These are phyloP conservation scores for Hydrolagus colliei DNA, from an alignment of 2,797 vertebrate genomes.

Conservation along the genomic window DNA sequence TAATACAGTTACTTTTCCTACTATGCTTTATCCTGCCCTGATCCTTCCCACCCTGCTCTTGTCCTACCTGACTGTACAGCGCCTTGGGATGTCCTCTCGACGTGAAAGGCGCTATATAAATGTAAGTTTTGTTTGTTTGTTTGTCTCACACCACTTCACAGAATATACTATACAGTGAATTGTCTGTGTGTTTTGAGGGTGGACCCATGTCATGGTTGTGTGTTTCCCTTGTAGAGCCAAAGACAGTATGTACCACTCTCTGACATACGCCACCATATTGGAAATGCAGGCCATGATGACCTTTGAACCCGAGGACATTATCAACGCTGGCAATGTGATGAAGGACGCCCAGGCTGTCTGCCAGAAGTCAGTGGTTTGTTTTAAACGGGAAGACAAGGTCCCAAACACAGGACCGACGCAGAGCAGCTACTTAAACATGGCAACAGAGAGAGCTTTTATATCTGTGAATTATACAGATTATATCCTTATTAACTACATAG, in stretches of 20 bases:
- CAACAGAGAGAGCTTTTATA: neutral
- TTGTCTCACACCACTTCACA: too few species aligned
- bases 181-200: too few species aligned
- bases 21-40: too few species aligned
- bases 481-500: neutral
- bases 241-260: conserved; percentile 94
- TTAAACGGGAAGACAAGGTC: neutral
- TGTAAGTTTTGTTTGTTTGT: too few species aligned
- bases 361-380: conserved; percentile 63
- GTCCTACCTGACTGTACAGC: too few species aligned
- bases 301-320: conserved; percentile 85
- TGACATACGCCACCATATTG: conserved; percentile 89
- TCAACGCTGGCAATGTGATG: conserved; percentile 84
- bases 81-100: too few species aligned
- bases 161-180: too few species aligned
- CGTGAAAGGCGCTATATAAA: too few species aligned
- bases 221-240: conserved; percentile 67
- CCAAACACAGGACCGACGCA: neutral
- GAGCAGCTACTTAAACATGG: neutral
- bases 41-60: too few species aligned
- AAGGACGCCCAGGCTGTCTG: conserved; percentile 87
- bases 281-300: conserved; percentile 99
- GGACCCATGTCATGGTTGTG: neutral
- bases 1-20: too few species aligned
- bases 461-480: neutral